Percentiles rank a stretch among this genome's conserved stretches.
Conservation (phyloP, 2,797 vertebrate genomes). For the Anguilla pacifica region DNA sequence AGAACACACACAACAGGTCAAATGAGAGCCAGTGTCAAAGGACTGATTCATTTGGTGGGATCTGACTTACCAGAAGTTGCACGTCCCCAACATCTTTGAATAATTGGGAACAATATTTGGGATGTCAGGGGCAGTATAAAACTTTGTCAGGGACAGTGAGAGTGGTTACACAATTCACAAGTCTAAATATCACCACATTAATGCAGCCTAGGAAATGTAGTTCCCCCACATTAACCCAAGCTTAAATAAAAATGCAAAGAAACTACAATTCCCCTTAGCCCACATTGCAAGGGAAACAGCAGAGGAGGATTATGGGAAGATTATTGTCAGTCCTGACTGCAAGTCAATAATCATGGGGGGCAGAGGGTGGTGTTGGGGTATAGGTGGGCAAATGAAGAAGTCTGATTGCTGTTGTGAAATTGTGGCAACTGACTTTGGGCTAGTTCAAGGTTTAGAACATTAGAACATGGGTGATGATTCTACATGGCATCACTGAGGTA, state of each 20-base stretch:
- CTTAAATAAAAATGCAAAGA: background rate
- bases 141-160: background rate
- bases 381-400: too few relatives aligned
- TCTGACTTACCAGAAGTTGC: slow-evolving; percentile 13
- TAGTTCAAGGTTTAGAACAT: too few relatives aligned
- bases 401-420: slow-evolving; percentile 22
- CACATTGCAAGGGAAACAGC: background rate
- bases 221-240: background rate
- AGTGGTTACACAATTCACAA: background rate
- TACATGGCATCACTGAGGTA: too few relatives aligned
- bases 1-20: slow-evolving; percentile 29
- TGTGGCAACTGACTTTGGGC: background rate
- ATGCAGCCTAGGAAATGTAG: slow-evolving; percentile 11
- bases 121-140: background rate
- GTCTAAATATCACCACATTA: background rate
- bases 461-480: too few relatives aligned
- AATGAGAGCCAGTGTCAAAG: background rate
- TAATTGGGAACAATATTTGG: slow-evolving; percentile 43
- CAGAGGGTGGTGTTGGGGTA: background rate
- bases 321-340: background rate
- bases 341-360: background rate
- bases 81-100: background rate
- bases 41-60: background rate
- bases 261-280: background rate
- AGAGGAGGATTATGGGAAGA: background rate